Percentiles rank a stretch among this genome's conserved stretches.
These are phyloP conservation scores for Yponomeuta plumbellus DNA, from an alignment of 2,888 invertebrate genomes.

Conservation along the genomic window DNA sequence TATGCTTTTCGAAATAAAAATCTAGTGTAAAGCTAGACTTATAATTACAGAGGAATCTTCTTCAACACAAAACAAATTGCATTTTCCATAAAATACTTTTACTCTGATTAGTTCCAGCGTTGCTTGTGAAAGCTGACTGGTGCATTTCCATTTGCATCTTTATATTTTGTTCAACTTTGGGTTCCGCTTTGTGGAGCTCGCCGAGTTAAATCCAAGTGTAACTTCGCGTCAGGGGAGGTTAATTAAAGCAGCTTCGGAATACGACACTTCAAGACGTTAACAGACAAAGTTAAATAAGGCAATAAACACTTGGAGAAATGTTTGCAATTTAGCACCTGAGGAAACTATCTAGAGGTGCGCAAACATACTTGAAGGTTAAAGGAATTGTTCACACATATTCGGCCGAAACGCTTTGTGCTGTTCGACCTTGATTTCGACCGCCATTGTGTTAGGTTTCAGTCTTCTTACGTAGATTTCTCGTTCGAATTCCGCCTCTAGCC, in stretches of 20 bases:
- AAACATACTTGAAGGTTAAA: background rate
- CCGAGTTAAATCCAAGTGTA: slow-evolving; percentile 8
- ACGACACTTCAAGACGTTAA: slow-evolving; percentile 45
- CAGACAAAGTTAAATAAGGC: slow-evolving; percentile 42
- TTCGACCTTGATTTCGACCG: background rate
- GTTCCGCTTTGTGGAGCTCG: background rate
- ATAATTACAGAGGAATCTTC: background rate
- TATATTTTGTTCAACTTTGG: slow-evolving; percentile 6
- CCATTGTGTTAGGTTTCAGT: background rate
- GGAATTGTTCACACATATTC: background rate
- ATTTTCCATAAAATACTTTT: background rate
- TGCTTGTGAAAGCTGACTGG: background rate
- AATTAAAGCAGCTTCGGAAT: slow-evolving; percentile 47
- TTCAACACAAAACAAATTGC: background rate
- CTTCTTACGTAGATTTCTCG: background rate
- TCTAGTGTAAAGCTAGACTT: background rate
- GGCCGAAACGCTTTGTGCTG: background rate
- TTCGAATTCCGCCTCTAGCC: background rate
- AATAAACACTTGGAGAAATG: slow-evolving; percentile 31
- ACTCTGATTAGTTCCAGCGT: background rate
- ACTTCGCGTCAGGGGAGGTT: slow-evolving; percentile 32
- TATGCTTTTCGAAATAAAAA: too few species aligned
- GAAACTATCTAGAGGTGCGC: slow-evolving; percentile 2
- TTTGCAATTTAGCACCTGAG: slow-evolving; percentile 14
- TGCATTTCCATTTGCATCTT: slow-evolving; percentile 9